Evolutionary conservation across 2,888 invertebrate genomes (phyloP), one percentile per base, ranked within the genome.

Genomic region (Zygogramma bicolorata): DNA sequence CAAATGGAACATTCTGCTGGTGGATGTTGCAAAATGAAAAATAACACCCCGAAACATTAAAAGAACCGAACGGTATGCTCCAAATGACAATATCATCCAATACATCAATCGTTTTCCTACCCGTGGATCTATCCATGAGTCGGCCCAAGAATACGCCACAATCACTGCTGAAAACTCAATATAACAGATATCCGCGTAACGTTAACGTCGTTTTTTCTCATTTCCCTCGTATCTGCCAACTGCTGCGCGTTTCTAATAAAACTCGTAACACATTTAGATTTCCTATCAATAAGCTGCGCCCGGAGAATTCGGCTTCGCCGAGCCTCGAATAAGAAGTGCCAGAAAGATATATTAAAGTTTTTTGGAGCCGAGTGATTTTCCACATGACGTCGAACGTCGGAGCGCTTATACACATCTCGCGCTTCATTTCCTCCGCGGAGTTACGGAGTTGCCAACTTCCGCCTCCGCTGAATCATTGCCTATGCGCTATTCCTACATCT

Each of bases 311-410:
- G 46, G 46, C 46, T 46, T 46, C 20, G 20, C 53, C 63, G 59
- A 68, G 58, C 65, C 65, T 63, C 53, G 65, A 61, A 66, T 67
- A 73, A 68, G 73, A 73, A 73, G 73, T 71, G 69, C 67, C 59
- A 59, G 66, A 68, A 60, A 75, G 73, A 75, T 75, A 76, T 76
- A 76, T 77, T 71, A 70, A 71, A 75, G 66, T 71, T 73, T 73
- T 76, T 73, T 70, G 61, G 69, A 61, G 68, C 61, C 40, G 70
- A 67, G 66, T 76, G 76, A 76, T 76, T 76, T 76, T 76, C 76
- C 76, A 73, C 73, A 72, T 74, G 76, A 70, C 73, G 75, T 66
- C 69, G 65, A 63, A 65, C 72, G 75, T 69, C 62, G 46, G 46
- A 46, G 22, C 46, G 46, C 46, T 46, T 46, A 46, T 66, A 58